Percentiles rank a stretch among this genome's conserved stretches.
These are phyloP conservation scores for Fragum whitleyi DNA, from an alignment of 2,888 invertebrate genomes.

Conservation along the genomic window DNA sequence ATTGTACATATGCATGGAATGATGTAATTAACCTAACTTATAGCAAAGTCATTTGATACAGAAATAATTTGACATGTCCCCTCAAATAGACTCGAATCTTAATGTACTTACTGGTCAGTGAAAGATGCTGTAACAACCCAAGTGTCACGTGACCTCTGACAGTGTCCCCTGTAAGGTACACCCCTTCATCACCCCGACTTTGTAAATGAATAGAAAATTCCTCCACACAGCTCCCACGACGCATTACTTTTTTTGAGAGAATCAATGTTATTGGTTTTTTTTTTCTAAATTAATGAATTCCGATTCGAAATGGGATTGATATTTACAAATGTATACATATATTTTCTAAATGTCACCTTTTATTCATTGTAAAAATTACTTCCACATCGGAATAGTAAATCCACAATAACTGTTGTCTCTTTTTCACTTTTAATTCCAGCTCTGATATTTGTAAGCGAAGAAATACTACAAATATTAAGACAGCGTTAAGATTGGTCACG, in stretches of 20 bases:
- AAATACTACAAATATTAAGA: no score
- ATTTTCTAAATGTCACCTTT: neutral
- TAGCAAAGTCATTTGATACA: no score
- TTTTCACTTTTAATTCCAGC: no score
- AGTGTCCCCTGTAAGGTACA: conserved; percentile 41
- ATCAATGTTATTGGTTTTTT: neutral
- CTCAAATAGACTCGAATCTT: no score
- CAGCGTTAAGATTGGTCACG: no score
- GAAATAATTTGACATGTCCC: no score
- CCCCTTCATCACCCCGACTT: conserved; percentile 36
- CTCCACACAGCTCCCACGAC: conserved; percentile 34
- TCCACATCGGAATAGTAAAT: no score
- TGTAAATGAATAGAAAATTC: conserved; percentile 41
- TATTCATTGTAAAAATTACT: no score
- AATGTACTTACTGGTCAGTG: conserved; percentile 57
- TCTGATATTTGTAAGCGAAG: no score
- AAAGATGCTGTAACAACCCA: conserved; percentile 38
- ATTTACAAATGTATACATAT: neutral
- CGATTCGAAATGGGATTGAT: neutral
- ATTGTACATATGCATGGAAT: no score
- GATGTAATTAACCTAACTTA: no score
- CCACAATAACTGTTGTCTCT: no score
- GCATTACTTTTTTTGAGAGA: conserved; percentile 23
- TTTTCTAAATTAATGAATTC: neutral
- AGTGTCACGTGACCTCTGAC: conserved; percentile 40